phyloP scores from a whole-genome alignment of 2,797 vertebrate genomes.

The Crypturellus tataupa region DNA sequence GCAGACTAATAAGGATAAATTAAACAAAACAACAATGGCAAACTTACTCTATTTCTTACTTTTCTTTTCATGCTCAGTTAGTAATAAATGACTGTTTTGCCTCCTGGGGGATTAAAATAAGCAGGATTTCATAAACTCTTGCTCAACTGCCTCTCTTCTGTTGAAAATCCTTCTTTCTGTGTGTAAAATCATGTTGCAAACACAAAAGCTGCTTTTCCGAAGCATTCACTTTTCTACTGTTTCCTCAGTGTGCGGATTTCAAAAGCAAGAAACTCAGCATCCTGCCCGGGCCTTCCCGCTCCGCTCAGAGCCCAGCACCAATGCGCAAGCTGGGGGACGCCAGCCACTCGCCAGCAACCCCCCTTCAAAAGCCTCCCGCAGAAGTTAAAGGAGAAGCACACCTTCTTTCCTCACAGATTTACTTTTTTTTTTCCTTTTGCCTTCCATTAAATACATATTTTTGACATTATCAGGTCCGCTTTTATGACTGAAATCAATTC shows the following conservation, averaged over 20 bases:
- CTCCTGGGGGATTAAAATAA: constrained; percentile 72
- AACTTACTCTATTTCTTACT: constrained; percentile 34
- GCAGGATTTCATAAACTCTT: constrained; percentile 62
- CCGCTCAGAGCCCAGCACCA: neutral
- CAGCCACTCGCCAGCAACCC: neutral
- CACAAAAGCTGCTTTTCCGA: constrained; percentile 39
- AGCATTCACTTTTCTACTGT: constrained; percentile 28
- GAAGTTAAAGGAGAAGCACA: neutral
- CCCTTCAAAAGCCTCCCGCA: neutral
- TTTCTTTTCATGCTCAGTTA: constrained; percentile 52
- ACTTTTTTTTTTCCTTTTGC: neutral
- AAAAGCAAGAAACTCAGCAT: neutral
- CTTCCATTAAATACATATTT: neutral
- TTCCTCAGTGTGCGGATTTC: neutral
- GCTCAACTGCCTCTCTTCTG: constrained; percentile 19
- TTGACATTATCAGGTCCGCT: neutral
- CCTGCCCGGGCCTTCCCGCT: neutral
- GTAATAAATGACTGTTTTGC: constrained; percentile 69
- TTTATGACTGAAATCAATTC: neutral
- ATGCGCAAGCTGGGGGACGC: neutral
- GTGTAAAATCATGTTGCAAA: constrained; percentile 14
- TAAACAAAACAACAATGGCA: constrained; percentile 39
- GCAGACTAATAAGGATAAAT: constrained; percentile 33
- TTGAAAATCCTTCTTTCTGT: constrained; percentile 22
- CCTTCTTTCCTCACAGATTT: neutral